Base-by-base conservation (phyloP, 2,797 vertebrate genomes). In the Alcedo atthis region DNA sequence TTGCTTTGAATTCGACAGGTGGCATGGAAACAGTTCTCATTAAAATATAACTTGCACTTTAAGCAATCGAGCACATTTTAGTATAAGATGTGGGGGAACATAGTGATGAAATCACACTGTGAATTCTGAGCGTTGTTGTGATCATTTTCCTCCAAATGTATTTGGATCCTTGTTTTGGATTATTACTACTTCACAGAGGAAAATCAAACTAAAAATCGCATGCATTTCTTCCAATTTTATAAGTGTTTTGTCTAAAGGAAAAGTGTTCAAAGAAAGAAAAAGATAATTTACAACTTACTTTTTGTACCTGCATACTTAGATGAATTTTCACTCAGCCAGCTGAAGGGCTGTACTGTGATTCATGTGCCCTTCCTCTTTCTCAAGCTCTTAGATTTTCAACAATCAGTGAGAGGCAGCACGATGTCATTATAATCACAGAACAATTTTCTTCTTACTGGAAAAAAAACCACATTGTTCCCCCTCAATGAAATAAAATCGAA, bases 381-480 rank as follows among this genome's bases (percentile, higher is more conserved):
- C 28, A 48, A 80, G 51, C 61, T 89, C 79, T 89, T 81, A 79
- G 24, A 42, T 55, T 83, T 57, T 20, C 15, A 91, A n/a, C 63
- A 73, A 49, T 80, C 61, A 9, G 0, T 79, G 64, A 92, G 85
- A 93, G 68, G 71, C 84, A 87, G 75, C 74, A 64, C 89, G 83
- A 83, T 95, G 81, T 92, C 92, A 84, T 92, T 89, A 80, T 92
- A 93, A 94, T 84, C 83, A 83, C 81, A 78, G 92, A 78, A 93
- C 81, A 90, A 86, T 95, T 97, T 97, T 89, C 87, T 94, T 94
- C 74, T 77, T 87, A 25, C 84, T 86, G 84, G 74, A 95, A 93
- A 82, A 82, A 73, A 92, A 85, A 86, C 43, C 51, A 57, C 63
- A 80, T 89, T 95, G 71, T 94, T 90, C 81, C 55, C 67, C 66